Base-by-base conservation (phyloP, 30 jellyfish, hydroid and myxozoan species). In the Pseudorhiza aurosa region DNA sequence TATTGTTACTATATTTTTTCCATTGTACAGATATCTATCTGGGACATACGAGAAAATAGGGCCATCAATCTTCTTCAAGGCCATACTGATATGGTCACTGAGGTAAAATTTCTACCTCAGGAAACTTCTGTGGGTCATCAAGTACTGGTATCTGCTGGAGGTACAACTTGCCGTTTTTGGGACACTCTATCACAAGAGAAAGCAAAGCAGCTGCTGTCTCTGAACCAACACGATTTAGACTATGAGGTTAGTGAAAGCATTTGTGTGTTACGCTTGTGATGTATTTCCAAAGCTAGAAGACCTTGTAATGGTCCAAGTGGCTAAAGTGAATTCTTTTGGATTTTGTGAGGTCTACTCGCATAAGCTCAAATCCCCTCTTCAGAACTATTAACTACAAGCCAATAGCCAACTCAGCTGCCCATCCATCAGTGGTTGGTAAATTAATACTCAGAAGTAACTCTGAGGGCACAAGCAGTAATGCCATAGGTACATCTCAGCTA, bases 1-100 rank as follows among this genome's bases (percentile, higher is more conserved):
- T n/a, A n/a, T n/a, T n/a, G n/a, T n/a, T n/a, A n/a, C n/a, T n/a
- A n/a, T n/a, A n/a, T n/a, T 47, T 0, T 62, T 63, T 14, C 43
- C 25, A 22, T 4, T 44, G 45, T 30, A 39, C 71, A 90, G 97
- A 59, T 90, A n/a, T 90, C 97, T 8, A 60, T 90, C 9, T 90
- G 97, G 97, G 97, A 90, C 47, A 51, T 83, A 0, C 78, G 97
- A 10, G 85, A 81, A 27, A 83, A 75, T 81, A 90, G 83, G 68
- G 87, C 75, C 35, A 19, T 90, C 17, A 47, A 70, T 32, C 56
- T 80, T 7, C 62, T 90, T 18, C 36, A 72, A 45, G 97, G 97
- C n/a, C 97, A 90, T 59, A 29, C 53, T 62, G 93, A 82, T n/a
- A 58, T 68, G 74, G 97, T 90, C 10, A 68, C 96, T 44, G 94